A percentile compares a stretch with the other conserved stretches of the same genome.
Evolutionary conservation across 2,888 invertebrate genomes (phyloP).

Genomic region (Maniola hyperantus): DNA sequence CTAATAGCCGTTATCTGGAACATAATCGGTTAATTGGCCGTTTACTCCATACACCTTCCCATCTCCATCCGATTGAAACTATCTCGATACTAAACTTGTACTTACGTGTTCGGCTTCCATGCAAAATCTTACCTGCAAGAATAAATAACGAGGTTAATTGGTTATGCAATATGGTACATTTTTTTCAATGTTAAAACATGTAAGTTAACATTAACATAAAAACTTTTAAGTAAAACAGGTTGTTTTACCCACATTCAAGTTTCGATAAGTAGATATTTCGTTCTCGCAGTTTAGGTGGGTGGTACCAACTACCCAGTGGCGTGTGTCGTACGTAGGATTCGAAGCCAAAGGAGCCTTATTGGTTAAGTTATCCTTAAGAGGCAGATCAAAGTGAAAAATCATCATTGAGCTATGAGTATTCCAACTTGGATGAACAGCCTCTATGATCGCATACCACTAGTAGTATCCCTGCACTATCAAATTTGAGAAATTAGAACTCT

Average conservation of each 20-base stretch:
- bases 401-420: too few species aligned
- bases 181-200: slow-evolving; percentile 9
- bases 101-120: slow-evolving; percentile 49
- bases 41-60: slow-evolving; percentile 62
- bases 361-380: too few species aligned
- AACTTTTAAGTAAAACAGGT: background rate
- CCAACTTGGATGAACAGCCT: too few species aligned
- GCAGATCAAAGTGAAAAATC: too few species aligned
- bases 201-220: background rate
- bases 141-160: slow-evolving; percentile 47
- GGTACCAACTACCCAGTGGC: background rate
- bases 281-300: too few species aligned
- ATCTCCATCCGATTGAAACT: slow-evolving; percentile 41
- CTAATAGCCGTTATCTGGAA: slow-evolving; percentile 76
- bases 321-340: background rate
- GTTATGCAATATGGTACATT: slow-evolving; percentile 27
- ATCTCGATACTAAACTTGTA: slow-evolving; percentile 46
- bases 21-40: slow-evolving; percentile 76
- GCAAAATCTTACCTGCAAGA: slow-evolving; percentile 71
- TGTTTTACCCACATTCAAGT: background rate
- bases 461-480: too few species aligned
- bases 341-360: background rate
- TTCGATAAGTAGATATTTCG: background rate
- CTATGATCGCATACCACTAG: too few species aligned
- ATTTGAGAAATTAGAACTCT: too few species aligned